Evolutionary conservation across 2,888 invertebrate species (phyloP).

Genomic region (Drosophila fulvimacula): DNA sequence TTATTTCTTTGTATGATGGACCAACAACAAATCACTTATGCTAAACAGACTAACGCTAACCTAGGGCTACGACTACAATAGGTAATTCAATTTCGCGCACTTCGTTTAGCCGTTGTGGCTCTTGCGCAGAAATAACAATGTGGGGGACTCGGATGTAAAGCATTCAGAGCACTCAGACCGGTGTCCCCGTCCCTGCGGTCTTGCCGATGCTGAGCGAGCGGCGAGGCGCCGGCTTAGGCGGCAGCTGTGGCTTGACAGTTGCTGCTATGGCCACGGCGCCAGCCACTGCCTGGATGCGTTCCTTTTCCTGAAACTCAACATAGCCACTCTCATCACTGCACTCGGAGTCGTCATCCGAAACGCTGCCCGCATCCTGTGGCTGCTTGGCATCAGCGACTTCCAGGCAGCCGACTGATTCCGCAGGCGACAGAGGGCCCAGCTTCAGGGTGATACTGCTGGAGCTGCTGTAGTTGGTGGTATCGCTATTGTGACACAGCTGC

Average conservation of each 20-base stretch:
- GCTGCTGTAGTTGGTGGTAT: constrained; percentile 81
- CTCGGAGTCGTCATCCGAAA: constrained; percentile 88
- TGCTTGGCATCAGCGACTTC: constrained; percentile 37
- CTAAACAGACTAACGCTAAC: constrained; percentile 47
- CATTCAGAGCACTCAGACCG: constrained; percentile 61
- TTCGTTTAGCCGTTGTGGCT: constrained; percentile 46
- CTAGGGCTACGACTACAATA: constrained; percentile 59
- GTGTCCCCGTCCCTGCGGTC: constrained; percentile 49
- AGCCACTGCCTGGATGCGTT: constrained; percentile 43
- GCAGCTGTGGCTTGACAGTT: constrained; percentile 48
- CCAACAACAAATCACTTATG: constrained; percentile 71
- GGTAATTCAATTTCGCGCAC: constrained; percentile 64
- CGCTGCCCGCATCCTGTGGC: constrained; percentile 22
- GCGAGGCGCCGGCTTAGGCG: constrained; percentile 80
- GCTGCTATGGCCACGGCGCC: constrained; percentile 20
- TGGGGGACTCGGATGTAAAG: constrained; percentile 51
- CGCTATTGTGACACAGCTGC: constrained; percentile 75
- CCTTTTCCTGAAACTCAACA: constrained; percentile 89
- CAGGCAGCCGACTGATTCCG: constrained; percentile 61
- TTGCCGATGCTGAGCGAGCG: constrained; percentile 56
- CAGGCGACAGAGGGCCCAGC: constrained; percentile 66
- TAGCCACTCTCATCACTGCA: constrained; percentile 97
- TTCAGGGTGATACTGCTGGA: constrained; percentile 82
- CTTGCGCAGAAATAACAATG: constrained; percentile 72
- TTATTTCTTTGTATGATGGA: constrained; percentile 61